These are phyloP conservation scores for Rhyacophila evoluta DNA, from an alignment of 2,888 invertebrate species.

Conservation along the genomic window DNA sequence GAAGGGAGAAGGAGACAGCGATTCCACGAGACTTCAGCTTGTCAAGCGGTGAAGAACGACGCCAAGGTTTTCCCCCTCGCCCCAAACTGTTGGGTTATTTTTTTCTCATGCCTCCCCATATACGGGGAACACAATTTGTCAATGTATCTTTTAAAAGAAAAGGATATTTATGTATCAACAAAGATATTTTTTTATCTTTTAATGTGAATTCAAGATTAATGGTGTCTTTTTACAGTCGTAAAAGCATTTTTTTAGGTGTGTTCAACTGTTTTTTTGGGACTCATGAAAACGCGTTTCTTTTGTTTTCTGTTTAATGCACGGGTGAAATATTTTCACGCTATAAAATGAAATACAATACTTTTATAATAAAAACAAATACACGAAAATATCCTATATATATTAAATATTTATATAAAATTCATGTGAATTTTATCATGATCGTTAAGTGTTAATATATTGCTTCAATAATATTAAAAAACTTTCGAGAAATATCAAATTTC, in stretches of 20 bases:
- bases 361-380: no score
- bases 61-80: background rate
- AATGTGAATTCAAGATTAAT: constrained; percentile 22
- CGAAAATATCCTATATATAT: no score
- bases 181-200: constrained; percentile 4
- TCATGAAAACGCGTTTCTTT: no score
- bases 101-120: constrained; percentile 22
- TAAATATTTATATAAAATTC: no score
- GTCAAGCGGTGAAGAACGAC: background rate
- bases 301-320: no score
- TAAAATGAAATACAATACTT: no score
- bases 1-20: constrained; percentile 20
- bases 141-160: constrained; percentile 12
- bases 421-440: no score
- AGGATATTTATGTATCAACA: constrained; percentile 12
- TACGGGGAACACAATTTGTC: constrained; percentile 16
- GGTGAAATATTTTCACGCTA: no score
- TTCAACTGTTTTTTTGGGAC: no score
- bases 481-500: no score
- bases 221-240: background rate
- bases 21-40: constrained; percentile 19
- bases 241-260: background rate
- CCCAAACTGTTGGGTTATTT: constrained; percentile 27
- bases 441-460: no score
- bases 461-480: no score